Percentiles rank a stretch among this genome's conserved stretches.
These are phyloP conservation scores for Brachirus orientalis DNA, from an alignment of 2,113 vertebrate genomes.

Conservation along the genomic window DNA sequence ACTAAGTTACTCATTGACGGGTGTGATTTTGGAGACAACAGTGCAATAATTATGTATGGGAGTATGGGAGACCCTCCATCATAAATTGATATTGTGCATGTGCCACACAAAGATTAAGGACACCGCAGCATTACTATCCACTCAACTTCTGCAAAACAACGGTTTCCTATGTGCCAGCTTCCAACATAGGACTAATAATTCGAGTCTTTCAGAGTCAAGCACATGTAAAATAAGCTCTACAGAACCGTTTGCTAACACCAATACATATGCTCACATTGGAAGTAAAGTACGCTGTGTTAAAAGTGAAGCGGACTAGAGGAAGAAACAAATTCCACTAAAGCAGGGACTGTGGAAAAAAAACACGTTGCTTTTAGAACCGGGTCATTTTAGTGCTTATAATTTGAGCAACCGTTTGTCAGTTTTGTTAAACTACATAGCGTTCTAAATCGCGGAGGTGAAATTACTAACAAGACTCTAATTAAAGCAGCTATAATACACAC, in stretches of 20 bases:
- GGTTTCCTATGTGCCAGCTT: neutral
- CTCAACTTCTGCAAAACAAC: neutral
- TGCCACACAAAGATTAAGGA: neutral
- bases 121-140: neutral
- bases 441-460: neutral
- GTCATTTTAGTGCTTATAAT: no score
- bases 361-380: no score
- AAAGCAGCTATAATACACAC: neutral
- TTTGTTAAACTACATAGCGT: neutral
- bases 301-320: no score
- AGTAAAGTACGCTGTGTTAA: no score
- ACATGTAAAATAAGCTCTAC: neutral
- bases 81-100: neutral
- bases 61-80: neutral
- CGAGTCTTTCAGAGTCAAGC: no score
- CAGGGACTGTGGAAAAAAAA: no score
- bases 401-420: neutral
- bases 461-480: neutral
- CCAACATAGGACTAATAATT: neutral
- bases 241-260: no score
- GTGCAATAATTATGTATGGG: neutral
- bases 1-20: no score
- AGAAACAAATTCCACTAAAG: no score
- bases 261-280: no score
- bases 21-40: neutral